Evolutionary conservation across 2,888 invertebrate species (phyloP), one percentile per base, ranked within the genome.

Genomic region (Synergus japonicus): DNA sequence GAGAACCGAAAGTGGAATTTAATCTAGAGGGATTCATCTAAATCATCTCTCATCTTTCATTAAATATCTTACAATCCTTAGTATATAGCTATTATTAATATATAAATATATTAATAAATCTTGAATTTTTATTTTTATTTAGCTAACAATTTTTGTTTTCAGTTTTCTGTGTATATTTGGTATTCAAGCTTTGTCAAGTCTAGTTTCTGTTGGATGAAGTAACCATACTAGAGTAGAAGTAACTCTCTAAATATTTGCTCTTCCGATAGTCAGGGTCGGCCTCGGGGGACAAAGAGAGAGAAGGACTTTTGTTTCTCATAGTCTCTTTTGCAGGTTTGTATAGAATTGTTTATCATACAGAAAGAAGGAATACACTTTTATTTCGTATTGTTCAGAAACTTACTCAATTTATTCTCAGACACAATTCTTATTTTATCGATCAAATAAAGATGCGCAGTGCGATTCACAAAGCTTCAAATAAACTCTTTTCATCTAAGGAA

Each of bases 381-480:
- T 69, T 49, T 49, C 80, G 66, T 76, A 78, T 80, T 80, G 84
- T 84, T 83, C 81, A 81, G 83, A 49, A 37, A 85, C 84, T 9
- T 54, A 69, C 15, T 49, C 29, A 46, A 22, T 46, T 46, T 69
- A 4, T 29, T 69, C 10, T 22, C 12, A 69, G 69, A 37, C 15
- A 46, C n/a, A n/a, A 54, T n/a, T 54, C n/a, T 8, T n/a, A n/a
- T n/a, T n/a, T 2, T 2, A 54, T 54, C 8, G 54, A 54, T n/a
- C 4, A 54, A 54, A n/a, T n/a, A 8, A 54, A 54, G 15, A 2
- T 1, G 8, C 15, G 1, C n/a, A 7, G 9, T 8, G 3, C 7
- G 9, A 43, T 43, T 43, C 9, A 43, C 43, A 43, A 43, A 3
- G 43, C 9, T 43, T 43, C 8, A 43, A 43, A 8, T 43, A 43